A percentile compares a stretch with the other conserved stretches of the same genome.
Evolutionary conservation across 2,888 invertebrate genomes (phyloP).

Genomic region (Hemistola chrysoprasaria): DNA sequence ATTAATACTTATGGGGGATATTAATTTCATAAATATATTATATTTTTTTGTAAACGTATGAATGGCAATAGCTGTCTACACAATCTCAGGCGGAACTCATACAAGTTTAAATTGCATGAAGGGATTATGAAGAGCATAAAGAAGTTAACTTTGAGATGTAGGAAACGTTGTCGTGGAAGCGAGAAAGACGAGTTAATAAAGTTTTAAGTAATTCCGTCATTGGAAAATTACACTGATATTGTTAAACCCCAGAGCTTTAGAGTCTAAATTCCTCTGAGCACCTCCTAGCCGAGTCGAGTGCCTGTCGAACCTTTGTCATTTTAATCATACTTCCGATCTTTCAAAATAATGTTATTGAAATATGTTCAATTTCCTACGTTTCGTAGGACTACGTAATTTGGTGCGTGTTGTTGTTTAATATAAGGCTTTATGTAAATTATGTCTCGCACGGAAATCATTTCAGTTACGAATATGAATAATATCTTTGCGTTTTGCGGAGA

Average conservation of each 20-base stretch:
- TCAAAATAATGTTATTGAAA: conserved; percentile 80
- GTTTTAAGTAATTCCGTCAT: conserved; percentile 48
- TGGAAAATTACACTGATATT: conserved; percentile 42
- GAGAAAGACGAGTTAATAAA: conserved; percentile 60
- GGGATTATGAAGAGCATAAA: conserved; percentile 47
- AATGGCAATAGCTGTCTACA: too few relatives aligned
- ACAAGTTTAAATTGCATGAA: conserved; percentile 44
- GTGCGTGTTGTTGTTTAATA: conserved; percentile 41
- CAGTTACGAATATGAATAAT: conserved; percentile 28
- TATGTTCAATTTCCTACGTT: conserved; percentile 78
- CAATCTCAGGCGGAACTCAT: conserved; percentile 4
- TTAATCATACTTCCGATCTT: conserved; percentile 79
- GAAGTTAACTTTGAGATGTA: conserved; percentile 44
- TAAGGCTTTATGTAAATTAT: conserved; percentile 28
- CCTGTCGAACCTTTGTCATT: conserved; percentile 81
- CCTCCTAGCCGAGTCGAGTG: conserved; percentile 44
- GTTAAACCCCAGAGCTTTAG: conserved; percentile 45
- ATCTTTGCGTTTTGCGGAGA: conserved; percentile 20
- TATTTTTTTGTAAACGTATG: too few relatives aligned
- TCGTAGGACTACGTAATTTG: conserved; percentile 62
- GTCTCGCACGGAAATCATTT: conserved; percentile 25
- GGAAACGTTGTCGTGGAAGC: conserved; percentile 43
- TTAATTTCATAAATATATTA: too few relatives aligned
- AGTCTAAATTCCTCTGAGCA: conserved; percentile 54
- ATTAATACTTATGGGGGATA: too few relatives aligned